Base-by-base conservation (phyloP, 2,797 vertebrate genomes). In the Astyanax mexicanus region DNA sequence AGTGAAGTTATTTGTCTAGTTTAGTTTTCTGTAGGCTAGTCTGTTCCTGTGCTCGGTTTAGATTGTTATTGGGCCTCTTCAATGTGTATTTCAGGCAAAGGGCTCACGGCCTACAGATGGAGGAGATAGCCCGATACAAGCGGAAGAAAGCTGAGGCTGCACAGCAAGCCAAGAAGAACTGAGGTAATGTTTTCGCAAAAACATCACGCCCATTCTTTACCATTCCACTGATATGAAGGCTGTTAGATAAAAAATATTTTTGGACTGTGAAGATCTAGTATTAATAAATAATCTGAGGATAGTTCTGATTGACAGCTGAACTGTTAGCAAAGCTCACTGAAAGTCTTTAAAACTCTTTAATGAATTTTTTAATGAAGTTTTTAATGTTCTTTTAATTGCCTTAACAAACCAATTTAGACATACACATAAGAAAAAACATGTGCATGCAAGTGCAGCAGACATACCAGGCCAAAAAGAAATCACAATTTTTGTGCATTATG, bases 51-150 rank as follows among this genome's bases (percentile, higher is more conserved):
- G 64, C 32, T 68, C 57, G 62, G 67, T 65, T 83, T 75, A 74
- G 23, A 76, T 69, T 76, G 73, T 78, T 81, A 75, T 72, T 76
- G 65, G 81, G 76, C 67, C 83, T 69, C 29, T 77, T 86, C 83
- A 44, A 73, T 87, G 72, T 87, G 37, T 86, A 51, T 67, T 78
- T 49, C 84, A 94, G 94, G 86, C 88, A 94, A 90, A 86, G 85
- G 88, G 92, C 92, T 74, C 93, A 95, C 49, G 90, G 90, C 81
- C 88, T 95, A 82, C 93, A 95, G 92, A 90, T 94, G 89, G 92
- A 91, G 68, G 95, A 95, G 86, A 95, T 94, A 78, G 81, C 89
- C 83, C 90, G 90, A 83, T 92, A 91, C 92, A 94, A 94, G 89
- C 91, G 90, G 88, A 88, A 86, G 89, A 94, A 95, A 93, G 92